Conservation (phyloP, 2,113 vertebrate genomes). For the Neogale vison region DNA sequence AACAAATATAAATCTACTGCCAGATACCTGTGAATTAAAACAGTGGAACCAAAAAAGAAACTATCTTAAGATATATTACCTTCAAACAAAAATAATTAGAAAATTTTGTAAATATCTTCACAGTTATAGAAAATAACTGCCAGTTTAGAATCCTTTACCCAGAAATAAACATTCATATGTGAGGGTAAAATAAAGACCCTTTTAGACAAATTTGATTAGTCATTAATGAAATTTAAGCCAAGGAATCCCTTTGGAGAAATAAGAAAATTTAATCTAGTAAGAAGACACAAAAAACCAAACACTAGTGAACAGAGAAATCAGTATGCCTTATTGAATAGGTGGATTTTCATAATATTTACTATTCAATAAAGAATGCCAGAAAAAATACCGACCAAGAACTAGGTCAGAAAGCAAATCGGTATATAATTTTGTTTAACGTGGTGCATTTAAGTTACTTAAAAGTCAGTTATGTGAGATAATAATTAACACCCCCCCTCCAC, state of each 20-base stretch:
- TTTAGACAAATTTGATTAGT: conserved; percentile 12
- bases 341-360: background rate
- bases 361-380: background rate
- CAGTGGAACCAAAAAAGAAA: background rate
- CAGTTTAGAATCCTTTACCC: conserved; percentile 9
- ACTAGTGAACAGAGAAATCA: background rate
- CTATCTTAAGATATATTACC: background rate
- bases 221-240: conserved; percentile 2
- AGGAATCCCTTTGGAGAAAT: conserved; percentile 5
- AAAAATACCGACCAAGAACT: background rate
- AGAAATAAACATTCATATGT: conserved; percentile 21
- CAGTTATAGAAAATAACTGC: conserved; percentile 26
- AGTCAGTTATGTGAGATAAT: background rate
- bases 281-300: background rate
- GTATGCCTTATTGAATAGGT: background rate
- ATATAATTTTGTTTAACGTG: background rate
- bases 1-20: conserved; percentile 27
- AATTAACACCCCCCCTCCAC: background rate
- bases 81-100: conserved; percentile 6
- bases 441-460: background rate
- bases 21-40: background rate
- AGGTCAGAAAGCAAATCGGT: background rate
- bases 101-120: conserved; percentile 4
- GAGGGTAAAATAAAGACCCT: background rate
- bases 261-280: conserved; percentile 28